phyloP scores from a whole-genome alignment of 2,797 vertebrate genomes.

The Melanotaenia boesemani region DNA sequence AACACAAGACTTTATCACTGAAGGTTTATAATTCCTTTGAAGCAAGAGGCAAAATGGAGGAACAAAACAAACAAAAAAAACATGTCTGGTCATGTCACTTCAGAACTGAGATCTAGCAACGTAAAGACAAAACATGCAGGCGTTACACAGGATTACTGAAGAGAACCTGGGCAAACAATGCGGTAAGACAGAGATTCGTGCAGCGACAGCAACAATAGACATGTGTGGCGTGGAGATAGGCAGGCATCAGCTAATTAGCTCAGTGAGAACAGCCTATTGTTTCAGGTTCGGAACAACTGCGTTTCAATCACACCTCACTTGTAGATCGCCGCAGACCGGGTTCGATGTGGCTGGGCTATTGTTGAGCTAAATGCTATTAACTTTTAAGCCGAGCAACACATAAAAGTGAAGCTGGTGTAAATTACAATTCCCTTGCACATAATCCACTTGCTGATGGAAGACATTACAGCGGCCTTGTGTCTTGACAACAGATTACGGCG shows the following conservation, averaged over 20 bases:
- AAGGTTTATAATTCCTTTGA: conserved; percentile 64
- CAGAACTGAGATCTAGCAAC: conserved; percentile 67
- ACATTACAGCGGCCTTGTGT: conserved; percentile 86
- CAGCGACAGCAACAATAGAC: conserved; percentile 81
- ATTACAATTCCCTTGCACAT: conserved; percentile 84
- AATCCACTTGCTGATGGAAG: conserved; percentile 87
- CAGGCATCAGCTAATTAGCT: conserved; percentile 84
- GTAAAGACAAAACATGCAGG: conserved; percentile 76
- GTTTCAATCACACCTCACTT: conserved; percentile 82
- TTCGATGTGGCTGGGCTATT: conserved; percentile 80
- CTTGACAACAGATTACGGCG: conserved; percentile 86
- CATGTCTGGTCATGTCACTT: conserved; percentile 80
- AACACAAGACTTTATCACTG: conserved; percentile 65
- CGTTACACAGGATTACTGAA: conserved; percentile 85
- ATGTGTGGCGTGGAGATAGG: conserved; percentile 86
- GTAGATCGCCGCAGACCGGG: conserved; percentile 80
- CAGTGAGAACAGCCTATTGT: conserved; percentile 81
- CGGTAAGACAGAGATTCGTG: conserved; percentile 71
- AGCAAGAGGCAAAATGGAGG: conserved; percentile 63
- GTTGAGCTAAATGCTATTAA: conserved; percentile 87
- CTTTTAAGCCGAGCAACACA: conserved; percentile 82
- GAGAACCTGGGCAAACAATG: conserved; percentile 80
- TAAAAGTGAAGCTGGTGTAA: conserved; percentile 88
- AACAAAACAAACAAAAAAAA: conserved; percentile 63
- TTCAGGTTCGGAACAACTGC: conserved; percentile 59